Base-by-base conservation (phyloP, 2,888 invertebrate species). In the Nomada fabriciana region DNA sequence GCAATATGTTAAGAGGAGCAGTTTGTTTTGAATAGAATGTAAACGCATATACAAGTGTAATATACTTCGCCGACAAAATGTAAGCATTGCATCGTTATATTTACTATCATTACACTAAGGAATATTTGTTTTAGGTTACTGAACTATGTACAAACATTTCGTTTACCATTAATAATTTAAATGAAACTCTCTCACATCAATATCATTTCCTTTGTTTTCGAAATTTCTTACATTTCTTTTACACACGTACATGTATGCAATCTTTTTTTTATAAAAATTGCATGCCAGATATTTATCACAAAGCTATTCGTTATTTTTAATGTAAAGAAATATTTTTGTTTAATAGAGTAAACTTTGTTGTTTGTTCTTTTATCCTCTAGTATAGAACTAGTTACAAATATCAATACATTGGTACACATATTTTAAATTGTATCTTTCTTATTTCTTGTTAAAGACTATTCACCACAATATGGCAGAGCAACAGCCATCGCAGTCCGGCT, bases 401-500 rank as follows among this genome's bases (percentile, higher is more conserved):
- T 23, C 36, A 7, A 36, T 36, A 36, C 36, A 29, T 29, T 5
- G 29, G 7, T 29, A 5, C 7, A 36, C 52, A 52, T 52, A n/a
- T 67, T 42, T 36, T 57, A 64, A 55, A 63, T 60, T 52, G 25
- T 23, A 36, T 65, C 78, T 25, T 20, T 59, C 52, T 4, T 72
- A 60, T 82, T 59, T 29, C 57, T 71, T n/a, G 74, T 71, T 70
- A 7, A 57, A 88, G 84, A 82, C 59, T 36, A 69, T 29, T n/a
- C 60, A 69, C 47, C 43, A 7, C 85, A 89, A 84, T 53, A 92
- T 91, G 91, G 88, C 89, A 71, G 91, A 92, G 25, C 80, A 80
- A 82, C 90, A 90, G 74, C 92, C 91, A 76, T 85, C 91, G 20
- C 89, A 91, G 20, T 84, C 91, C 25, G 91, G 91, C 52, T 90